Percentiles rank a stretch among this genome's conserved stretches.
phyloP scores from a whole-genome alignment of 2,797 vertebrate genomes.

The Nyctalus aviator region DNA sequence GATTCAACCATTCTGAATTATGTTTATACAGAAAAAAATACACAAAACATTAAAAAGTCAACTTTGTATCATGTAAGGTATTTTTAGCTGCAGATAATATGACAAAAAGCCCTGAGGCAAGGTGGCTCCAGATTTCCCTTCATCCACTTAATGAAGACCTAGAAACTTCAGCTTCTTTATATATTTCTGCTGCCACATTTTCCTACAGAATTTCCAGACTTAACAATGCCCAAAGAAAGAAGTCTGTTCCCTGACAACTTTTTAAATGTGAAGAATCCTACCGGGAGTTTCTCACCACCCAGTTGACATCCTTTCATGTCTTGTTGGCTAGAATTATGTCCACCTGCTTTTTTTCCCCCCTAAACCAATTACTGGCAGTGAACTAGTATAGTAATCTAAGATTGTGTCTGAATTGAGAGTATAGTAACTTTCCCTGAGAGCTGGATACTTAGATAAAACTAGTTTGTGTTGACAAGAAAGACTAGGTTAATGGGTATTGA shows the following conservation, averaged over 20 bases:
- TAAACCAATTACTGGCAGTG: slow-evolving; percentile 49
- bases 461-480: slow-evolving; percentile 63
- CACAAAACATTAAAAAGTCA: not conserved
- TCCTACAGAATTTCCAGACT: not conserved
- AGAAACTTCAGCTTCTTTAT: not conserved
- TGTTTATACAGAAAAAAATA: not conserved
- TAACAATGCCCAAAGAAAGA: slow-evolving; percentile 4
- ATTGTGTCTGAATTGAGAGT: slow-evolving; percentile 47
- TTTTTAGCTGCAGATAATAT: not conserved
- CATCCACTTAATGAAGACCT: not conserved
- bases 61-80: slow-evolving; percentile 37
- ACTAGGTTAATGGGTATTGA: slow-evolving; percentile 26
- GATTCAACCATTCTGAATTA: not conserved
- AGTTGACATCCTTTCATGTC: slow-evolving; percentile 8
- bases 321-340: slow-evolving; percentile 34
- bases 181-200: slow-evolving; percentile 16
- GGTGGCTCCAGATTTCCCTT: not conserved
- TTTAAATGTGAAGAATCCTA: slow-evolving; percentile 43
- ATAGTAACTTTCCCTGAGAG: slow-evolving; percentile 6
- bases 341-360: not conserved
- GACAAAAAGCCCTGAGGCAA: not conserved
- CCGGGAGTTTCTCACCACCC: not conserved
- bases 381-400: slow-evolving; percentile 40
- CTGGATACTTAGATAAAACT: slow-evolving; percentile 44
- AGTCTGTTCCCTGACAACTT: not conserved